These are phyloP conservation scores for Sebastes melanostomus DNA, from an alignment of 2,797 vertebrate species.

Conservation along the genomic window DNA sequence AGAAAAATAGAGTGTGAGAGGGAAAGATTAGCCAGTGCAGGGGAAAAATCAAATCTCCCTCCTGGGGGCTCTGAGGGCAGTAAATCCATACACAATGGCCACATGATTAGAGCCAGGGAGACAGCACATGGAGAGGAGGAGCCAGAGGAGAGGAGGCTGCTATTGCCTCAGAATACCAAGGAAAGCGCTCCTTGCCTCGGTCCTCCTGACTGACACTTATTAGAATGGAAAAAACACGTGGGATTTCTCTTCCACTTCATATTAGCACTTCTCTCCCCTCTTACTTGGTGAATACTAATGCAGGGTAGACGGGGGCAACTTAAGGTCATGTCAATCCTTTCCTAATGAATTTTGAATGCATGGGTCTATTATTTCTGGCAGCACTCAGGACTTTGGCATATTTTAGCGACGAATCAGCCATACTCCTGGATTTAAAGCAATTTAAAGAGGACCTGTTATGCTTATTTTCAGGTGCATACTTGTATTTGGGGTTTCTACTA, in stretches of 20 bases:
- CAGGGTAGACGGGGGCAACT: conserved; percentile 19
- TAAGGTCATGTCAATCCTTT: conserved; percentile 47
- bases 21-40: conserved; percentile 66
- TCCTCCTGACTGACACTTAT: conserved; percentile 51
- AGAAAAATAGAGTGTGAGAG: conserved; percentile 55
- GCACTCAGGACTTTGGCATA: conserved; percentile 20
- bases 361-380: conserved; percentile 24
- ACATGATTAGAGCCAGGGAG: conserved; percentile 68
- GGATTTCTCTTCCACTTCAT: conserved; percentile 41
- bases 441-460: too few species aligned
- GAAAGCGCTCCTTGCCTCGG: conserved; percentile 2
- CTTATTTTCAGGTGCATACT: too few species aligned
- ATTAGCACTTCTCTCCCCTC: conserved; percentile 29
- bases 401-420: conserved; percentile 28
- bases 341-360: conserved; percentile 27
- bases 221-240: conserved; percentile 32
- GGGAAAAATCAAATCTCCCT: conserved; percentile 68
- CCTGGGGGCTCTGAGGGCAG: conserved; percentile 67
- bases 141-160: conserved; percentile 14
- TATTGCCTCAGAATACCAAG: conserved; percentile 32
- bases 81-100: conserved; percentile 75
- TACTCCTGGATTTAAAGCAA: neutral
- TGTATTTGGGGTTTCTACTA: too few species aligned
- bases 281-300: conserved; percentile 45
- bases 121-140: conserved; percentile 42